Evolutionary conservation across 2,113 vertebrate genomes (phyloP).

Genomic region (Patagioenas fasciata): DNA sequence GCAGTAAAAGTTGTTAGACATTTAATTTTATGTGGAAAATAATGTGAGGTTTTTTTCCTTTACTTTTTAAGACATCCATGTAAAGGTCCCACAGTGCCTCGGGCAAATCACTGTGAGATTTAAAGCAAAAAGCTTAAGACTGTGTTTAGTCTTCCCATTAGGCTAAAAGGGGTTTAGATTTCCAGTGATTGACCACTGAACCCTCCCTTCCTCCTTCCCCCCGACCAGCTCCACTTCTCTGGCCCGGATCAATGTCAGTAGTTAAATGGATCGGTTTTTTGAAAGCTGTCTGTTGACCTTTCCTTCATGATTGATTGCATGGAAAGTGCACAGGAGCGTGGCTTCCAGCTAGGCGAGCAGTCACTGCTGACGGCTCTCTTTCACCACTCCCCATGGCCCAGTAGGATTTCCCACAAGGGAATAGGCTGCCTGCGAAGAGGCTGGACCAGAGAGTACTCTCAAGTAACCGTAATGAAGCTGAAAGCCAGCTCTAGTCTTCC

Average conservation of each 20-base stretch:
- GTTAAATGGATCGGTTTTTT: slow-evolving; percentile 77
- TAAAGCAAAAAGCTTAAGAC: background rate
- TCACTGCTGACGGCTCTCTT: slow-evolving; percentile 53
- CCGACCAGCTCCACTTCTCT: slow-evolving; percentile 38
- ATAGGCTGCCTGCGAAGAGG: slow-evolving; percentile 46
- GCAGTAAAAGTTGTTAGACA: background rate
- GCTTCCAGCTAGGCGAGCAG: slow-evolving; percentile 64
- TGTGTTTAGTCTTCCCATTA: slow-evolving; percentile 45
- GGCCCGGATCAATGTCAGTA: slow-evolving; percentile 70
- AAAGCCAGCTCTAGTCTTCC: slow-evolving; percentile 53
- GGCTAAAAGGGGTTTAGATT: slow-evolving; percentile 53
- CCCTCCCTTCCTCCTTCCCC: background rate
- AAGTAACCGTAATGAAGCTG: slow-evolving; percentile 65
- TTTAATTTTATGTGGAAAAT: background rate
- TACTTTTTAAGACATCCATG: background rate
- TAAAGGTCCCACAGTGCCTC: background rate
- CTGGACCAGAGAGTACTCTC: slow-evolving; percentile 48
- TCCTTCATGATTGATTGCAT: slow-evolving; percentile 69
- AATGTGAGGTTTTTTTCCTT: background rate
- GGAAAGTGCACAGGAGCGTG: slow-evolving; percentile 58
- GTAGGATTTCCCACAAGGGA: slow-evolving; percentile 67
- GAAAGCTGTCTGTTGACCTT: slow-evolving; percentile 77
- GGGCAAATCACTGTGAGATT: background rate
- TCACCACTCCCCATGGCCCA: slow-evolving; percentile 48
- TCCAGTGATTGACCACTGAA: slow-evolving; percentile 62